Conservation (phyloP, 2,797 vertebrate species). For the Smutsia temminckii region DNA sequence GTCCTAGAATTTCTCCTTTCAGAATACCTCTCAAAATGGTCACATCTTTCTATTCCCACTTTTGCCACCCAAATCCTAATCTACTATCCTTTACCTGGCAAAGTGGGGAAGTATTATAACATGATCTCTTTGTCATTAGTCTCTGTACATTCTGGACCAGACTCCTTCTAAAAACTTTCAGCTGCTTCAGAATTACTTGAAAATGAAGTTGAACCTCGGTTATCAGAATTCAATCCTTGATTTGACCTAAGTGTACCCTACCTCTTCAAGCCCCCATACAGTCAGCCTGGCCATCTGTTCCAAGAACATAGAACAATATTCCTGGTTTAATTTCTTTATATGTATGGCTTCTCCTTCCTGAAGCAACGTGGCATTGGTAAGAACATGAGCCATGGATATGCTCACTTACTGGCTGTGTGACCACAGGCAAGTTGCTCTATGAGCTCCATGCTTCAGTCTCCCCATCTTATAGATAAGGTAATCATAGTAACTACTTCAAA, state of each 20-base stretch:
- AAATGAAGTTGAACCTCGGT: background rate
- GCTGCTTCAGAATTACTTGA: background rate
- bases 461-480: background rate
- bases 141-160: background rate
- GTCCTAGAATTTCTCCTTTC: background rate
- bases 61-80: background rate
- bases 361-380: background rate
- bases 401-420: background rate
- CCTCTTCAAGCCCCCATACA: background rate
- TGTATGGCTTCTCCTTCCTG: conserved; percentile 7
- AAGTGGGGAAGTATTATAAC: background rate
- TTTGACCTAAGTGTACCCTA: background rate
- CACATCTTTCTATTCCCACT: background rate
- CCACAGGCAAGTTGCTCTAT: background rate
- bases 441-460: background rate
- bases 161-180: background rate
- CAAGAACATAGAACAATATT: background rate
- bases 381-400: background rate
- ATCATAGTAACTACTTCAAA: background rate
- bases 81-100: background rate
- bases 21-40: background rate
- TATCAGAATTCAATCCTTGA: background rate
- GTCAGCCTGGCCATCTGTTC: background rate
- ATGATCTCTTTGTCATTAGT: background rate
- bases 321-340: conserved; percentile 15